Evolutionary conservation across 1,140 invertebrate genomes (phyloP).

Genomic region (Papilio glaucus): DNA sequence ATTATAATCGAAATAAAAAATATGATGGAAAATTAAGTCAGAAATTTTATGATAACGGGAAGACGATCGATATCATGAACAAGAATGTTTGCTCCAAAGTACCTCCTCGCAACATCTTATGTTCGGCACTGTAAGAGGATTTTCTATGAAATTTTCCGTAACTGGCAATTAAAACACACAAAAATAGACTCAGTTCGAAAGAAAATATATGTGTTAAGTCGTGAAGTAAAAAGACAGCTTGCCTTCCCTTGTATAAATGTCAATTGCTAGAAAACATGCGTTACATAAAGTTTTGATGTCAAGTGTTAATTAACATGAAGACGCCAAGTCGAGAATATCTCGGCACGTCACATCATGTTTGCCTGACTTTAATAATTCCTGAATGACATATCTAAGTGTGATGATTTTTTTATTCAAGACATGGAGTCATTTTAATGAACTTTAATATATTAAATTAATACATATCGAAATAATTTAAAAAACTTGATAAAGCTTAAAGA

Average conservation of each 20-base stretch:
- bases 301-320: slow-evolving; percentile 35
- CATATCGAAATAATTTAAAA: neutral
- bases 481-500: neutral
- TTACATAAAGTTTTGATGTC: slow-evolving; percentile 36
- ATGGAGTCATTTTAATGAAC: neutral
- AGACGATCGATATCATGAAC: neutral
- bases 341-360: neutral
- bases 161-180: neutral
- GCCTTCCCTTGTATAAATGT: slow-evolving; percentile 21
- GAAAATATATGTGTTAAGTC: neutral
- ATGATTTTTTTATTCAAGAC: neutral
- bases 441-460: neutral
- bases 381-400: neutral
- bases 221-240: neutral
- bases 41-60: neutral
- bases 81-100: neutral
- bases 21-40: neutral
- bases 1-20: too few relatives aligned
- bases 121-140: slow-evolving; percentile 1
- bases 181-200: neutral
- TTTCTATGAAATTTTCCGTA: neutral
- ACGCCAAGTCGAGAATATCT: slow-evolving; percentile 20
- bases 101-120: neutral
- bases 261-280: slow-evolving; percentile 21
- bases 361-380: neutral